Conservation (phyloP, 2,113 vertebrate genomes). For the mouse (Mus musculus) region DNA sequence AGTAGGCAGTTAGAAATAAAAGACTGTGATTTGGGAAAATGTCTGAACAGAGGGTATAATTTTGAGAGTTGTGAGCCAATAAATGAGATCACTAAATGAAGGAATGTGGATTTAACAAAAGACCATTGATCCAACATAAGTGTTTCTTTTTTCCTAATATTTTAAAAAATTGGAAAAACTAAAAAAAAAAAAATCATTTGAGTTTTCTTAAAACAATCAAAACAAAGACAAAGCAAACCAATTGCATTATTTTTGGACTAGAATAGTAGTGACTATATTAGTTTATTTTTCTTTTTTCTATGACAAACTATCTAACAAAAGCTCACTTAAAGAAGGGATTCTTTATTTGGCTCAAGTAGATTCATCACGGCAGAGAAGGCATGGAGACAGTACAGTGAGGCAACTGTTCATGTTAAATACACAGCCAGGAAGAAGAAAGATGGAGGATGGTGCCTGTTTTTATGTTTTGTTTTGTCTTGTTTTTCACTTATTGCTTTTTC, state of each 20-base stretch:
- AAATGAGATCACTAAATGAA: background rate
- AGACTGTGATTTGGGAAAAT: background rate
- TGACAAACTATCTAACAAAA: background rate
- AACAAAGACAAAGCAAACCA: background rate
- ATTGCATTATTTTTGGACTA: background rate
- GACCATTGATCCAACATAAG: background rate
- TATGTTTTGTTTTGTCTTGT: too few species aligned
- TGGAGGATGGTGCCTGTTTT: background rate
- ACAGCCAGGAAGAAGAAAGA: background rate
- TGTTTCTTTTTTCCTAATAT: background rate
- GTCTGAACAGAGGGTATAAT: background rate
- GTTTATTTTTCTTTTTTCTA: background rate
- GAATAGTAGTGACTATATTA: background rate
- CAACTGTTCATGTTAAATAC: background rate
- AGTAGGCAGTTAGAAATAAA: constrained; percentile 43
- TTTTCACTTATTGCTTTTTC: background rate
- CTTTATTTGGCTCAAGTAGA: background rate
- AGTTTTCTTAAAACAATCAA: background rate
- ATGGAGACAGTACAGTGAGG: background rate
- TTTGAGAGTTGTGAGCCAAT: background rate
- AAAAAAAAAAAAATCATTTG: background rate
- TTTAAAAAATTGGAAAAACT: background rate
- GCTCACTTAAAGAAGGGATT: background rate
- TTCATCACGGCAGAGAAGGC: background rate
- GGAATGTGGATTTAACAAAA: background rate